A percentile compares a stretch with the other conserved stretches of the same genome.
phyloP scores from a whole-genome alignment of 1,140 invertebrate genomes.

The Ips typographus region DNA sequence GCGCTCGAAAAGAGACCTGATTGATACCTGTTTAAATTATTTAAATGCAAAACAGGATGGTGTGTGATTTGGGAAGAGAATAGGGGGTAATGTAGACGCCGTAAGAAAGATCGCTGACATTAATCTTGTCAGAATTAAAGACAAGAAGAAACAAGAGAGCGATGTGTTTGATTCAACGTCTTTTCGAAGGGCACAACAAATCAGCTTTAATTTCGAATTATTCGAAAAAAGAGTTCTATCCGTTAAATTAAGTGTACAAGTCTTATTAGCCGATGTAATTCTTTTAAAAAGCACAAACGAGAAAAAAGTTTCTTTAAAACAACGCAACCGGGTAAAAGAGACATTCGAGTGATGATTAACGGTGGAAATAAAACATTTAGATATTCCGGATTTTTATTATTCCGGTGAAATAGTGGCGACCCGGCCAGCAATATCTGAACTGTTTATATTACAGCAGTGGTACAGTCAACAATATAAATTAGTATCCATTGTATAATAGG shows the following conservation, averaged over 20 bases:
- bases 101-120: slow-evolving; percentile 38
- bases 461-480: slow-evolving; percentile 44
- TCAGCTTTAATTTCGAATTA: slow-evolving; percentile 36
- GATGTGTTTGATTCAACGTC: slow-evolving; percentile 36
- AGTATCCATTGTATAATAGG: slow-evolving; percentile 45
- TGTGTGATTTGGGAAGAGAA: slow-evolving; percentile 36
- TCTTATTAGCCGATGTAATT: no score
- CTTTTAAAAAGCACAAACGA: background rate
- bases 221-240: slow-evolving; percentile 16
- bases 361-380: slow-evolving; percentile 39
- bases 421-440: slow-evolving; percentile 38
- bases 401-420: slow-evolving; percentile 37
- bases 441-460: slow-evolving; percentile 38
- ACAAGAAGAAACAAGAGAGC: slow-evolving; percentile 36
- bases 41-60: slow-evolving; percentile 39
- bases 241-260: background rate
- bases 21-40: slow-evolving; percentile 40
- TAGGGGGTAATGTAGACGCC: slow-evolving; percentile 37
- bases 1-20: no score
- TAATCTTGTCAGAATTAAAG: slow-evolving; percentile 38
- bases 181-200: slow-evolving; percentile 35
- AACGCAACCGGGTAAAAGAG: background rate
- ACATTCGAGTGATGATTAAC: slow-evolving; percentile 33
- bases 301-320: slow-evolving; percentile 26
- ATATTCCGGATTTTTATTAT: slow-evolving; percentile 42